Conservation (phyloP, 2,113 vertebrate genomes). For the Gallinago media region DNA sequence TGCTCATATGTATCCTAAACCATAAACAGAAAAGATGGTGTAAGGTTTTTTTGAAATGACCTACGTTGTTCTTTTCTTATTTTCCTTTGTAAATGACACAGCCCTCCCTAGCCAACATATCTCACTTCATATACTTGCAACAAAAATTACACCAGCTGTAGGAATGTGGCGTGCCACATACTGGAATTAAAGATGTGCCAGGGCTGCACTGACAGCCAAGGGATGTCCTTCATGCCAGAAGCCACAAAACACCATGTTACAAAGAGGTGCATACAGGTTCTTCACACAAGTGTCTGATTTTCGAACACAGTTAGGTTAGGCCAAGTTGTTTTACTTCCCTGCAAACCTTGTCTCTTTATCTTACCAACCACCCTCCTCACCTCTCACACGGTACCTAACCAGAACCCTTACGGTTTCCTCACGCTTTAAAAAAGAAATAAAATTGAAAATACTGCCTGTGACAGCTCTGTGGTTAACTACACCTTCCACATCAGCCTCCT, state of each 20-base stretch:
- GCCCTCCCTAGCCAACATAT: neutral
- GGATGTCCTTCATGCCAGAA: neutral
- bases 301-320: neutral
- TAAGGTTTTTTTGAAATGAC: neutral
- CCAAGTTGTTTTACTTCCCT: neutral
- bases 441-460: neutral
- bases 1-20: neutral
- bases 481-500: neutral
- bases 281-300: neutral
- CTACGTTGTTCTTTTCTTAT: neutral
- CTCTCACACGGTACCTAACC: neutral
- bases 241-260: fast-evolving
- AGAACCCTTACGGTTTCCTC: neutral
- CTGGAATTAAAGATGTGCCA: neutral
- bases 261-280: neutral
- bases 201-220: neutral
- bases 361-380: neutral
- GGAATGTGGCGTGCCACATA: neutral
- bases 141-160: neutral
- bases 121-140: neutral
- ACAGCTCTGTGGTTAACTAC: neutral
- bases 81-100: neutral
- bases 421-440: neutral
- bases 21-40: neutral
- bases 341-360: neutral